Evolutionary conservation across 2,113 vertebrate genomes (phyloP), one percentile per base, ranked within the genome.

Genomic region (Haemorhous mexicanus): DNA sequence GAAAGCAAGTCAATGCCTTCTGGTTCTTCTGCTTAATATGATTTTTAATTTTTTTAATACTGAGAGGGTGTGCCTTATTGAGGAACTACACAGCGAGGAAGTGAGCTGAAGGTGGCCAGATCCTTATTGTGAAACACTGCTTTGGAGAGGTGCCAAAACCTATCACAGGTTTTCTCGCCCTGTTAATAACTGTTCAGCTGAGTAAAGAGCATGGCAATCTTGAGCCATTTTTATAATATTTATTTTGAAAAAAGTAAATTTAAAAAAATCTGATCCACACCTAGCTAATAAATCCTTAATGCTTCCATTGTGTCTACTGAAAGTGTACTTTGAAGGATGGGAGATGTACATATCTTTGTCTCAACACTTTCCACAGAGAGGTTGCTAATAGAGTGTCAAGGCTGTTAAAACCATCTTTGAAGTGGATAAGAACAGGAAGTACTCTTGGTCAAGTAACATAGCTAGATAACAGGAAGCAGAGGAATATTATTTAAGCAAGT

Each of bases 161-260:
- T 75, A 44, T 43, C 33, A 67, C 46, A 58, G 55, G 27, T 92
- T 74, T 96, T 83, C 43, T 39, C 73, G 64, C 30, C 64, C 32
- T 84, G 28, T 28, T 28, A 59, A 66, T 53, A 80, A 50, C 44
- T 80, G 73, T 18, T 83, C 35, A 76, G 44, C 52, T 59, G 33
- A 93, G 68, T 89, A 89, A 93, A 89, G 89, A 87, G 90, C 1
- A 0, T 93, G 43, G 16, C 50, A 89, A 35, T 76, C 89, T 81
- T 90, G 73, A 95, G 85, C 93, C 63, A 89, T 83, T 92, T 96
- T 96, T 95, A 95, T 74, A 79, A 92, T 94, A 81, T 90, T 86
- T 95, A 87, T 94, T 96, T 96, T 79, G 49, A 78, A 94, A 86
- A 89, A 90, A 67, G 76, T 78, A 89, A 69, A 64, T 46, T 39